phyloP scores from a whole-genome alignment of 2,113 vertebrate species.

The Pomatostomus ruficeps region DNA sequence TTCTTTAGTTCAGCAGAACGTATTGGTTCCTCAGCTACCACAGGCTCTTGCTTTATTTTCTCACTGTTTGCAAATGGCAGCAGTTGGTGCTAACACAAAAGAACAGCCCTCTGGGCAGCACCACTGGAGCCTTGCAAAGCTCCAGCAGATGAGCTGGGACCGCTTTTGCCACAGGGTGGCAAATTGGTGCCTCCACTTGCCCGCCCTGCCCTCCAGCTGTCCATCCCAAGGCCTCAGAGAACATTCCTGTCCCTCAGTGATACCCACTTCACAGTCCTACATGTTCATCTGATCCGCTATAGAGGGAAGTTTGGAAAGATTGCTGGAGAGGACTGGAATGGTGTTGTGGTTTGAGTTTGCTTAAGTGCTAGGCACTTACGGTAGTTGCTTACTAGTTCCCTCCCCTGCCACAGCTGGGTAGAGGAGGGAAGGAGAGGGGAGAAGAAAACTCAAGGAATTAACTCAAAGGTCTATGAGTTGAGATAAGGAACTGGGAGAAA shows the following conservation, averaged over 20 bases:
- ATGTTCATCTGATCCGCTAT: neutral
- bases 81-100: neutral
- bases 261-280: neutral
- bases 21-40: neutral
- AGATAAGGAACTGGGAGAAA: no score
- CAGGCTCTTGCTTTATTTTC: neutral
- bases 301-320: neutral
- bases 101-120: neutral
- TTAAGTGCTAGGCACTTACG: no score
- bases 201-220: neutral
- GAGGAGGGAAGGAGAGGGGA: no score
- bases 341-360: no score
- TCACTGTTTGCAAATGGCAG: neutral
- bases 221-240: neutral
- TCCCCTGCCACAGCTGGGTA: no score
- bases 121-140: rapidly evolving
- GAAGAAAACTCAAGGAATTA: no score
- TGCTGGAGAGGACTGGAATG: neutral
- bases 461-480: no score
- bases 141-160: neutral
- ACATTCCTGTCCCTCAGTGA: neutral
- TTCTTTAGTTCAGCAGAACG: neutral
- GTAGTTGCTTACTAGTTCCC: no score
- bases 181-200: neutral
- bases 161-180: neutral